phyloP scores from a whole-genome alignment of 53 echinoderm and acorn worm species.

The Astropecten irregularis region DNA sequence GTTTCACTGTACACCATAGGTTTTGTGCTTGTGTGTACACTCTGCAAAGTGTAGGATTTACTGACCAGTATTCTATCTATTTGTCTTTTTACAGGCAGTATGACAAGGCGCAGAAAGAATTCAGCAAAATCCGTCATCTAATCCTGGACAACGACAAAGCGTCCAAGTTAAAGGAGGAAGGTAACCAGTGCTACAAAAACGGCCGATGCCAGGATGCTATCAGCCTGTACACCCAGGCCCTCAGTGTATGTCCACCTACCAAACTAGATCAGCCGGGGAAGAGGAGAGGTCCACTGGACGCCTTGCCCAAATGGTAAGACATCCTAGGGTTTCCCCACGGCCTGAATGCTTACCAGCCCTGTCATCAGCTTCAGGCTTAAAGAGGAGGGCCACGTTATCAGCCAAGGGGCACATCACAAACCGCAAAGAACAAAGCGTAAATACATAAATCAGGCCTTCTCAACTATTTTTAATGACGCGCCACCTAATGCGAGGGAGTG shows the following conservation, averaged over 20 bases:
- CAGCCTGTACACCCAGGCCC: conserved; percentile 58
- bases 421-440: too few species aligned
- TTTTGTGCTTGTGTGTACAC: not conserved
- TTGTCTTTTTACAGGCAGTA: conserved; percentile 28
- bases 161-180: conserved; percentile 60
- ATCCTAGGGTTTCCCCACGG: too few species aligned
- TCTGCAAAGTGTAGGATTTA: not conserved
- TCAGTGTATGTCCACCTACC: conserved; percentile 67
- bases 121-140: conserved; percentile 24
- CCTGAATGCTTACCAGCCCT: not conserved
- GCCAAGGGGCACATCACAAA: too few species aligned
- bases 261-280: not conserved
- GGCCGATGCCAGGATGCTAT: conserved; percentile 55
- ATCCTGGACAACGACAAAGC: conserved; percentile 34
- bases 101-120: conserved; percentile 46
- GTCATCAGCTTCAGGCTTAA: too few species aligned
- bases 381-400: too few species aligned
- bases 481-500: too few species aligned
- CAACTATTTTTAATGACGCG: too few species aligned
- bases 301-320: conserved; percentile 46
- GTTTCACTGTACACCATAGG: too few species aligned
- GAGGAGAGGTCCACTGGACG: not conserved
- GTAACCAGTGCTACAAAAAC: conserved; percentile 51
- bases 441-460: too few species aligned
- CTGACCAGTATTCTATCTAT: not conserved